These are phyloP conservation scores for Hemaris fuciformis DNA, from an alignment of 2,888 invertebrate genomes.

Conservation along the genomic window DNA sequence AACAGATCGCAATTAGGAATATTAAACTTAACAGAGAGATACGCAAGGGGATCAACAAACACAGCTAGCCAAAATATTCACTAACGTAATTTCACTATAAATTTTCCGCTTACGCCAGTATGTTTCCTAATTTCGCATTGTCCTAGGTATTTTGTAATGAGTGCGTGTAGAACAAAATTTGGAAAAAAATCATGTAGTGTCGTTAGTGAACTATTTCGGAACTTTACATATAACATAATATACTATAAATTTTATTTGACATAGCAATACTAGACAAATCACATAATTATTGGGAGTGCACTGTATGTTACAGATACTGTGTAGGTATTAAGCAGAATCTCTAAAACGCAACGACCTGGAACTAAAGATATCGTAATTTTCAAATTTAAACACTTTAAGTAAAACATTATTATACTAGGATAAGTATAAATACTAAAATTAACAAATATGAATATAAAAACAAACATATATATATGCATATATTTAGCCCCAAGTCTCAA, in stretches of 20 bases:
- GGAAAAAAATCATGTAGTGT: not conserved
- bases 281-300: not conserved
- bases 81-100: not conserved
- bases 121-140: not conserved
- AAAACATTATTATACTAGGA: no score
- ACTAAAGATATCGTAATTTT: not conserved
- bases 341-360: not conserved
- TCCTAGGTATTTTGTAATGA: not conserved
- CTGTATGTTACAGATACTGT: not conserved
- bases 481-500: not conserved
- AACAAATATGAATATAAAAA: no score
- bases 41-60: conserved; percentile 21
- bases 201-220: not conserved
- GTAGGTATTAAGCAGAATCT: not conserved
- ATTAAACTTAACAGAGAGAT: conserved; percentile 49
- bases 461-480: not conserved
- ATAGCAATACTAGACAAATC: not conserved
- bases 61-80: conserved; percentile 8
- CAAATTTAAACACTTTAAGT: not conserved
- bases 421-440: no score
- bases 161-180: not conserved
- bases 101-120: not conserved
- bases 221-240: not conserved
- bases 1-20: conserved; percentile 80
- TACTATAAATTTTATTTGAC: not conserved